Conservation (phyloP, 2,113 vertebrate genomes). For the Onychostoma macrolepis region DNA sequence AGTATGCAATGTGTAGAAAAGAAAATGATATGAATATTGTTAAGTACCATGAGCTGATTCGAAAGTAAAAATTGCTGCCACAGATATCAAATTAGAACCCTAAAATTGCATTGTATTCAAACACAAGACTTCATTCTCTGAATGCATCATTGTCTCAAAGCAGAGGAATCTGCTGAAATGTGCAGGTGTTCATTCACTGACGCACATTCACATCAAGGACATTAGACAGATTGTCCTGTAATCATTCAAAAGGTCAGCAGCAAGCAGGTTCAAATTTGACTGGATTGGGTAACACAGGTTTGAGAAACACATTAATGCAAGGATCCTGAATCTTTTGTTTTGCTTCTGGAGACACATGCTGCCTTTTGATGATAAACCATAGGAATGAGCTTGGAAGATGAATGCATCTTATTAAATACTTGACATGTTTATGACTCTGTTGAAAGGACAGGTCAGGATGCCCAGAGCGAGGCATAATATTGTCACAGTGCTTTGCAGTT, state of each 20-base stretch:
- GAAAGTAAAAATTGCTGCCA: not conserved
- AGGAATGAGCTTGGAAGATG: constrained; percentile 8
- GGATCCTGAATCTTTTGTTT: constrained; percentile 13
- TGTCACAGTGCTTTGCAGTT: constrained; percentile 19
- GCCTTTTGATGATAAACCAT: constrained; percentile 12
- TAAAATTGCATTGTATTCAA: not conserved
- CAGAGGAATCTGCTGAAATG: not conserved
- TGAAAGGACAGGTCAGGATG: constrained; percentile 10
- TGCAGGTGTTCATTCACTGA: not conserved
- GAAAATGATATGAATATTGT: not conserved
- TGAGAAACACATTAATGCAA: not conserved
- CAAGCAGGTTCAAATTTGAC: not conserved
- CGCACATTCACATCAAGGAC: not conserved
- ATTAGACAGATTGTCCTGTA: not conserved
- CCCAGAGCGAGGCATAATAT: constrained; percentile 3
- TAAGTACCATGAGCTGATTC: not conserved
- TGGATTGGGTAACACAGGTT: not conserved
- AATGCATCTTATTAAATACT: constrained; percentile 32
- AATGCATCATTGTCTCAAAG: not conserved
- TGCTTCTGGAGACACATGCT: not conserved
- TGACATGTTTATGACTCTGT: constrained; percentile 33
- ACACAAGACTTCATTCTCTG: not conserved
- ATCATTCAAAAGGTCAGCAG: not conserved
- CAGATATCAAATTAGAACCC: not conserved
- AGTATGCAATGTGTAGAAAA: not conserved